Evolutionary conservation across 2,888 invertebrate species (phyloP), one percentile per base, ranked within the genome.

Genomic region (Meloe dianella): DNA sequence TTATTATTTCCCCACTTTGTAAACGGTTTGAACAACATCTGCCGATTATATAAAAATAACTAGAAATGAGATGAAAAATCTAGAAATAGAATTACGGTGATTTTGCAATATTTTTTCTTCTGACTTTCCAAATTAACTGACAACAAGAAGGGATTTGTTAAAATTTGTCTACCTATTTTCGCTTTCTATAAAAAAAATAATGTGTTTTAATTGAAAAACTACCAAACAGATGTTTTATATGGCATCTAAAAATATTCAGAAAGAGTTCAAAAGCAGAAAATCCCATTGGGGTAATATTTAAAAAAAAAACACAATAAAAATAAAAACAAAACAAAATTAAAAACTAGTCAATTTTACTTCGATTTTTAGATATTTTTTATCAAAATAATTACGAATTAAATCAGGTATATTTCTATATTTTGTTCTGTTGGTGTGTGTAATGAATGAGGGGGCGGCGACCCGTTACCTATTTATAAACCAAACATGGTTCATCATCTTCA

Each of bases 391-490:
- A 41, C 17, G 7, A 41, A 5, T 17, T 17, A 51, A 51, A 51
- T 20, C 51, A 51, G 51, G 51, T 51, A 51, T 51, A 51, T 51
- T 24, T 22, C 22, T 22, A 9, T 51, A 24, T 24, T n/a, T 10
- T 47, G 20, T 17, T 20, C 2, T 47, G 9, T 35, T 47, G 47
- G 3, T 47, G 61, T 38, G 38, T 20, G 10, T 27, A 20, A 60
- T 62, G 41, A 63, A 71, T 69, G 71, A 73, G 68, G 69, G 69
- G 73, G 73, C 72, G 75, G 71, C 74, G 74, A 73, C 71, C 51
- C 71, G 68, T 57, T 61, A 57, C 63, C 72, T 74, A 74, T 74
- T 74, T 74, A 73, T 74, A 73, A 68, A 51, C n/a, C 47, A 51
- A 66, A 35, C 62, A 64, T 66, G 63, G 64, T 61, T 24, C 56